Evolutionary conservation across 2,888 invertebrate genomes (phyloP).

Genomic region (Eupithecia vulgata): DNA sequence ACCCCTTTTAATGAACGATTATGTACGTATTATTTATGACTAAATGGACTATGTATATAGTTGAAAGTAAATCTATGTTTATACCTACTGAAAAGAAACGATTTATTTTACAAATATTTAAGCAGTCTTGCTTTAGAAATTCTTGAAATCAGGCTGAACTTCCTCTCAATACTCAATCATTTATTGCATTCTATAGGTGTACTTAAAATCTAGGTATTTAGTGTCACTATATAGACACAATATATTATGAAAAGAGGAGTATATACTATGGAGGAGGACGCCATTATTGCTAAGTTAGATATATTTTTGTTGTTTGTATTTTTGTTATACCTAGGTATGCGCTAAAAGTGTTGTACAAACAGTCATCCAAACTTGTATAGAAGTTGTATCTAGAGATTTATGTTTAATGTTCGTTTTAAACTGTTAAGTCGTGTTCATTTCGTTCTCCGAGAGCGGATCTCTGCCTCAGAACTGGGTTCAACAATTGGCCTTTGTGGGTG

Average conservation of each 20-base stretch:
- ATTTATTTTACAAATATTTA: not conserved
- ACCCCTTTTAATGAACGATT: too few species aligned
- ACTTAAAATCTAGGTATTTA: too few species aligned
- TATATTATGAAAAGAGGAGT: too few species aligned
- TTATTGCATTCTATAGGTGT: too few species aligned
- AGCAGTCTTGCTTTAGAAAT: not conserved
- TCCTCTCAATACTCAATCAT: too few species aligned
- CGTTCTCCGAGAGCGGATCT: conserved; percentile 34
- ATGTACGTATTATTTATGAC: too few species aligned
- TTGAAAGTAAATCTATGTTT: too few species aligned
- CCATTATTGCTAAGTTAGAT: too few species aligned
- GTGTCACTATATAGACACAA: too few species aligned
- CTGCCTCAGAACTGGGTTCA: not conserved
- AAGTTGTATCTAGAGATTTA: conserved; percentile 46
- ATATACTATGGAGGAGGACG: too few species aligned
- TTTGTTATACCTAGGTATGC: not conserved
- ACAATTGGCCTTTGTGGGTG: not conserved
- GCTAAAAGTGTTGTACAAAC: conserved; percentile 10
- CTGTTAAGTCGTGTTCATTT: conserved; percentile 47
- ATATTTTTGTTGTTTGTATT: too few species aligned
- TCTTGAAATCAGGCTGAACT: not conserved
- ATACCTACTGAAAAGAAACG: not conserved
- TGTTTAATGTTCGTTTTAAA: conserved; percentile 55
- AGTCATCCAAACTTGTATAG: conserved; percentile 15
- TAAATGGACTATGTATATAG: too few species aligned